Evolutionary conservation across 2,888 invertebrate species (phyloP), one percentile per base, ranked within the genome.

Genomic region (Drosophila paranaensis): DNA sequence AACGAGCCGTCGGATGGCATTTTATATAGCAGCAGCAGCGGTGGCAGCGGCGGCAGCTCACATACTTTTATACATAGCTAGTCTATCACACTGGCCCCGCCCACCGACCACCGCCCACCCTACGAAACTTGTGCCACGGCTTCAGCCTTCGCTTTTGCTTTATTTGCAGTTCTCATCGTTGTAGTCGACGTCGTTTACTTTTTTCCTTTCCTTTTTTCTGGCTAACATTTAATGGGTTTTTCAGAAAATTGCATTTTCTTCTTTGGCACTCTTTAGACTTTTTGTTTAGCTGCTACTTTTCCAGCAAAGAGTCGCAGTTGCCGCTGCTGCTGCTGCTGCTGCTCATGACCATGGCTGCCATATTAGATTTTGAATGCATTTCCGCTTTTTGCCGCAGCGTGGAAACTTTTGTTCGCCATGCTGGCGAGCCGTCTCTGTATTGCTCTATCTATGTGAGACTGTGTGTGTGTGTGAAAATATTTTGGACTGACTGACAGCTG

Each of bases 231-330:
- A 89, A 89, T 90, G 89, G 90, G 90, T 88, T 90, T 89, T 90
- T 87, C 83, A 90, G 90, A 89, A 89, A 89, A 89, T 89, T 89
- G 90, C 90, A 89, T 90, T 89, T 89, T 90, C 90, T 89, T 86
- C 86, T 89, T 89, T 85, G 88, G 81, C 82, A 88, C 90, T 82
- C 86, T 90, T 86, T 90, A 67, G 77, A 83, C 86, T 84, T 88
- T 84, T 87, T 85, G 84, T 79, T 89, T 82, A 88, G 89, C 87
- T 88, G 78, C 80, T 84, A 73, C 89, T 87, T 88, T 87, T 74
- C 61, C 65, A 66, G 66, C 69, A 70, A 51, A 63, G 57, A 65
- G 71, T 61, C 73, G 71, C 48, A 51, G 54, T 10, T 33, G 10
- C 37, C 55, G 70, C 13, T 57, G 63, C 37, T 61, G 75, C 43